Percentiles rank a stretch among this genome's conserved stretches.
Evolutionary conservation across 2,113 vertebrate species (phyloP).

Genomic region (Leptodactylus fuscus): DNA sequence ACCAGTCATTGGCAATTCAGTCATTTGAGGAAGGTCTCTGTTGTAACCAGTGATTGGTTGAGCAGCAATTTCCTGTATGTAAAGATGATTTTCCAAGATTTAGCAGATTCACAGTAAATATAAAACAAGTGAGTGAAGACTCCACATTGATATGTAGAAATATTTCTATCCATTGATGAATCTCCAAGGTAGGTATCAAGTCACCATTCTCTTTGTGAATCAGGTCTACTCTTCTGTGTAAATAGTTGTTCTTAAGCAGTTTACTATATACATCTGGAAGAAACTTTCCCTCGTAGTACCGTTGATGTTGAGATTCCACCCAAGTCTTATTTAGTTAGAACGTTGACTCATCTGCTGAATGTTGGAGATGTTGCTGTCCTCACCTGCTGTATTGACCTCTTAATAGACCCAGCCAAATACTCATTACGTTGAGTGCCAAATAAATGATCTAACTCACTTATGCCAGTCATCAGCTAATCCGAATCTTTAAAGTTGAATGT

Average conservation of each 20-base stretch:
- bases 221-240: background rate
- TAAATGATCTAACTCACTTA: conserved; percentile 39
- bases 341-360: background rate
- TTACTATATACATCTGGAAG: background rate
- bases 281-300: background rate
- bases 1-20: too few species aligned
- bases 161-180: background rate
- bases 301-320: background rate
- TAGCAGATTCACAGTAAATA: background rate
- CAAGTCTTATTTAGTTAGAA: background rate
- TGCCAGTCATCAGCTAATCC: conserved; percentile 46
- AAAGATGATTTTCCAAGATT: background rate
- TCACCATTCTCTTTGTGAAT: background rate
- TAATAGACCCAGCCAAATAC: conserved; percentile 36
- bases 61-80: too few species aligned
- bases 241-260: background rate
- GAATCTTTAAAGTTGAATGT: conserved; percentile 42
- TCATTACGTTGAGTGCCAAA: conserved; percentile 34
- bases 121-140: background rate
- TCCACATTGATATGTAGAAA: background rate
- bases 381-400: conserved; percentile 72
- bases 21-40: too few species aligned
- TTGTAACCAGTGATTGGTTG: too few species aligned
- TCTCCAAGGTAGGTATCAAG: background rate
- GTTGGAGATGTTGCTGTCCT: conserved; percentile 30